Percentiles rank a stretch among this genome's conserved stretches.
Evolutionary conservation across 2,113 vertebrate genomes (phyloP).

Genomic region (Heterocephalus glaber): DNA sequence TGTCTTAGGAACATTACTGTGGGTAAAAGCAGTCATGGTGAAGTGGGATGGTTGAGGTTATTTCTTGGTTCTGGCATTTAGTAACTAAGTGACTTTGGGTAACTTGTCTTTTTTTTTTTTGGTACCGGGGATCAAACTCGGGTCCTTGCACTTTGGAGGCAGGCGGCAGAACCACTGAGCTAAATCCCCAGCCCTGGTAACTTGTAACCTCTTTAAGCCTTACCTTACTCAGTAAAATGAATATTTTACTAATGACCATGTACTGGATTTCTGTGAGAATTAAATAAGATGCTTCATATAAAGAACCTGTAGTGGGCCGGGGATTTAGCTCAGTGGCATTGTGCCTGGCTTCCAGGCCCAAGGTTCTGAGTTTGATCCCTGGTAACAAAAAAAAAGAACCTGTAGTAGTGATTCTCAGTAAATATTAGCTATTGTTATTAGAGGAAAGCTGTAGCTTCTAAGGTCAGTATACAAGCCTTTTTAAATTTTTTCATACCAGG

Average conservation of each 20-base stretch:
- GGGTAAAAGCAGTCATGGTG: not conserved
- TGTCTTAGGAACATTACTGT: not conserved
- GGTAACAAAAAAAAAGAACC: not conserved
- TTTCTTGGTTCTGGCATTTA: not conserved
- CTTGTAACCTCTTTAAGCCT: not conserved
- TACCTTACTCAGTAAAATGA: slow-evolving; percentile 29
- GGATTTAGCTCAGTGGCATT: too few relatives aligned
- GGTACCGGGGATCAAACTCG: too few relatives aligned
- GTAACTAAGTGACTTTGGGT: not conserved
- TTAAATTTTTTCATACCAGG: too few relatives aligned
- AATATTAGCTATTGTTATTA: not conserved
- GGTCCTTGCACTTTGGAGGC: too few relatives aligned
- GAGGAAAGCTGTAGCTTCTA: not conserved
- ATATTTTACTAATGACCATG: not conserved
- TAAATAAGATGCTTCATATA: not conserved
- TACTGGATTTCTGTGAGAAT: slow-evolving; percentile 32
- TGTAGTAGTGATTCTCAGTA: not conserved
- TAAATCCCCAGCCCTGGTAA: not conserved
- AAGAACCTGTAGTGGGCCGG: not conserved
- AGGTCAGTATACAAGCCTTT: not conserved
- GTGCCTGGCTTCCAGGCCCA: too few relatives aligned
- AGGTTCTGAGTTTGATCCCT: too few relatives aligned
- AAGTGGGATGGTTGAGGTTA: not conserved
- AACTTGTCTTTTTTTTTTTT: not conserved
- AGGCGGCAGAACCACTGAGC: too few relatives aligned